Evolutionary conservation across 2,797 vertebrate species (phyloP).

Genomic region (Pachyuromys duprasi): DNA sequence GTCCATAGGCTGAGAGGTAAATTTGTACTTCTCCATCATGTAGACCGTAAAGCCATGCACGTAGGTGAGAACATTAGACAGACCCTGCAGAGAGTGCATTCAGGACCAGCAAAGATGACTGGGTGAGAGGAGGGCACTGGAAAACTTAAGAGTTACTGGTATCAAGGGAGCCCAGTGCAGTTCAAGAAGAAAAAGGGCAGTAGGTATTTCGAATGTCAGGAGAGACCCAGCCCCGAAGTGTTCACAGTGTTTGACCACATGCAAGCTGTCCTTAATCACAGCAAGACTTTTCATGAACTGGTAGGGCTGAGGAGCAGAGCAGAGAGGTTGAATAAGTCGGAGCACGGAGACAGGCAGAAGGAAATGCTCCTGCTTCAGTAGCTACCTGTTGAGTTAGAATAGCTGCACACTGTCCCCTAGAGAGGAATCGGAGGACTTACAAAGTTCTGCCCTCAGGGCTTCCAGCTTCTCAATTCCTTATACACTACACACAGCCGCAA

Average conservation of each 20-base stretch:
- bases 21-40: not conserved
- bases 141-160: not conserved
- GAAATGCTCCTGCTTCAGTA: constrained; percentile 24
- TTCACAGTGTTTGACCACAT: not conserved
- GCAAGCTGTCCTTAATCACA: not conserved
- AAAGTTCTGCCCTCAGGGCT: constrained; percentile 1
- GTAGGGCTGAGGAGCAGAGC: not conserved
- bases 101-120: not conserved
- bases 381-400: not conserved
- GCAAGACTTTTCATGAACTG: not conserved
- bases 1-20: not conserved
- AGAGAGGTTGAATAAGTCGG: not conserved
- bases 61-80: not conserved
- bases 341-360: not conserved
- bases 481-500: not conserved
- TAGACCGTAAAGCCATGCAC: not conserved
- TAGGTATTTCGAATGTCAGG: not conserved
- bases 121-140: not conserved
- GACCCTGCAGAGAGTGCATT: not conserved
- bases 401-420: not conserved
- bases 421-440: not conserved
- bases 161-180: not conserved
- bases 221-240: not conserved
- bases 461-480: constrained; percentile 1
- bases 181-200: not conserved